Evolutionary conservation across 2,113 vertebrate species (phyloP).

Genomic region (Pandion haliaetus): DNA sequence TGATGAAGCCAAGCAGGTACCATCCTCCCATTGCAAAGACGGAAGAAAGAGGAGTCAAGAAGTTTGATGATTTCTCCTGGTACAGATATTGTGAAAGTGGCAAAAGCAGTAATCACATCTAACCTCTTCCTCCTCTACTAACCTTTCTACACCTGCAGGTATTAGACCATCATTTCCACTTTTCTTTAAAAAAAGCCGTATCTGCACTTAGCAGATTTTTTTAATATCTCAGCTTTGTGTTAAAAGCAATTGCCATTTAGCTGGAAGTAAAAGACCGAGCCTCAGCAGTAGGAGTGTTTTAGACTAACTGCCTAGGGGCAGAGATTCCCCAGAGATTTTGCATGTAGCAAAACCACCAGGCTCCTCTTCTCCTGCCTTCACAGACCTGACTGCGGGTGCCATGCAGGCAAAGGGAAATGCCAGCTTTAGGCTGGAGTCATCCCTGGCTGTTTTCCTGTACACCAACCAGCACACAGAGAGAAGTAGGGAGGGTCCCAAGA

Average conservation of each 20-base stretch:
- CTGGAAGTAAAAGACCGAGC: background rate
- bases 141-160: background rate
- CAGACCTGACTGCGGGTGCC: background rate
- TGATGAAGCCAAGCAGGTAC: background rate
- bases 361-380: background rate
- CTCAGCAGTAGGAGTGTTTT: background rate
- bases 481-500: rapidly evolving
- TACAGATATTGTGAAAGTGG: background rate
- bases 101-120: background rate
- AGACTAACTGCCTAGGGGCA: background rate
- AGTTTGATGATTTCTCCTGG: background rate
- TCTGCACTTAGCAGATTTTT: background rate
- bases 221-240: background rate
- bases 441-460: background rate
- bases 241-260: background rate
- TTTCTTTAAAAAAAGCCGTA: background rate
- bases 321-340: background rate
- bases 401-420: background rate
- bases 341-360: background rate
- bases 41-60: background rate
- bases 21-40: background rate
- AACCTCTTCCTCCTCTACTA: background rate
- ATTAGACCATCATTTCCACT: background rate
- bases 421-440: background rate
- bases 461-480: background rate